Percentiles rank a stretch among this genome's conserved stretches.
Conservation (phyloP, 2,797 vertebrate genomes). For the Nothura maculosa region DNA sequence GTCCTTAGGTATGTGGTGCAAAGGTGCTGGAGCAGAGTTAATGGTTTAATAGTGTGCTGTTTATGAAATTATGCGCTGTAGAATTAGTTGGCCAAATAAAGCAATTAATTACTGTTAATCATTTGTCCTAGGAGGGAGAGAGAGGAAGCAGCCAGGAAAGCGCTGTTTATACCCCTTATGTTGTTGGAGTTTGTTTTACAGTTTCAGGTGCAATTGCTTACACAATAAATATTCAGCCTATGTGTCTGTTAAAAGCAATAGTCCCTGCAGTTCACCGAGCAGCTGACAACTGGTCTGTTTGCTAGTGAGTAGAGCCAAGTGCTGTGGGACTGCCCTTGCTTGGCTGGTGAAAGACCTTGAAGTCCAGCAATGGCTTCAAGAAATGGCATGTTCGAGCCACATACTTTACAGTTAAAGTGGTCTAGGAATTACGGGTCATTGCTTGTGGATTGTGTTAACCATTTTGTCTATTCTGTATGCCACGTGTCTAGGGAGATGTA, state of each 20-base stretch:
- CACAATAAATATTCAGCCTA: background rate
- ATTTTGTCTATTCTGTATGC: background rate
- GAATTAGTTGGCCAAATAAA: constrained; percentile 10
- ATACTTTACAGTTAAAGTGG: background rate
- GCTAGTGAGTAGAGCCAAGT: background rate
- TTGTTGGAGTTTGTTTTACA: background rate
- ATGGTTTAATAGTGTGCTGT: background rate
- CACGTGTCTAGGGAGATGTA: background rate
- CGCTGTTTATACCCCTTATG: background rate
- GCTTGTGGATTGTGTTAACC: background rate
- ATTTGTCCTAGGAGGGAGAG: background rate
- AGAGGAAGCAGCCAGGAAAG: background rate
- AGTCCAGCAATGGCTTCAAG: background rate
- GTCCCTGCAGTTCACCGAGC: background rate
- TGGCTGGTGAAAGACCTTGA: background rate
- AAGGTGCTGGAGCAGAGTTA: background rate
- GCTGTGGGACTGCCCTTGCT: background rate
- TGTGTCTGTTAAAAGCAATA: background rate
- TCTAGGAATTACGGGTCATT: background rate
- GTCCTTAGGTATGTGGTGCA: background rate
- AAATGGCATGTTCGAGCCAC: background rate
- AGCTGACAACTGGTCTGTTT: background rate
- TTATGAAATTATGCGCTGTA: background rate
- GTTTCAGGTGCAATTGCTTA: background rate
- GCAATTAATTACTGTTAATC: background rate